A percentile compares a stretch with the other conserved stretches of the same genome.
Conservation (phyloP, 2,113 vertebrate genomes). For the Hippocampus guttulatus region DNA sequence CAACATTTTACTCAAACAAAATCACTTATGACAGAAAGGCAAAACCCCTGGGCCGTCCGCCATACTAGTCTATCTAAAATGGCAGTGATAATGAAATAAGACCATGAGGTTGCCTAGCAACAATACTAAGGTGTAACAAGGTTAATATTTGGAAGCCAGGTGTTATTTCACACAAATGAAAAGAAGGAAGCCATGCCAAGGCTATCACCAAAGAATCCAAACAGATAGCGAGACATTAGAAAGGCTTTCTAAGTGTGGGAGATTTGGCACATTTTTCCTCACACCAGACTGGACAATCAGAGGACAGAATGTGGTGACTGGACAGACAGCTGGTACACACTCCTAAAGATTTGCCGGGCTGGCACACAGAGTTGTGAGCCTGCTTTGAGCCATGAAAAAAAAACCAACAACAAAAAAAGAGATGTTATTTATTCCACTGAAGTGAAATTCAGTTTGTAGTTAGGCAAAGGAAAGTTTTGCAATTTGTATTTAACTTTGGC, state of each 20-base stretch:
- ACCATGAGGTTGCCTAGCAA: constrained; percentile 72
- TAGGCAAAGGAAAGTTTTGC: neutral
- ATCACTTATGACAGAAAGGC: constrained; percentile 7
- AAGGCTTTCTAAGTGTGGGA: neutral
- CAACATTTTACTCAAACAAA: constrained; percentile 6
- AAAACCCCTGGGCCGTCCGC: constrained; percentile 42
- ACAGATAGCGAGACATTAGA: constrained; percentile 8
- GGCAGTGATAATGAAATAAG: constrained; percentile 52
- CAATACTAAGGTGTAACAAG: constrained; percentile 67
- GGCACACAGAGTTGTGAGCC: neutral
- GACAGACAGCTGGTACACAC: constrained; percentile 11
- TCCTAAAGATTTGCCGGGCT: neutral
- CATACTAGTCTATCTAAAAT: constrained; percentile 41
- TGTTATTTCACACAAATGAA: constrained; percentile 55
- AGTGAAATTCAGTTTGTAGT: neutral
- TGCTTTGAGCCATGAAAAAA: constrained; percentile 7
- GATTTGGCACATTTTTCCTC: neutral
- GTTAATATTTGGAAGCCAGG: constrained; percentile 70
- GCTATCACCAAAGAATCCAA: constrained; percentile 24
- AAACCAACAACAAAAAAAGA: neutral
- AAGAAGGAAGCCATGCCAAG: constrained; percentile 27
- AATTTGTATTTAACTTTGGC: too few species aligned
- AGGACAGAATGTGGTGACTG: constrained; percentile 14
- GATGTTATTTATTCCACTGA: too few species aligned
- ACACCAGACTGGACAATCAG: constrained; percentile 16